Conservation (phyloP, 2,113 vertebrate genomes). For the Labrus mixtus region DNA sequence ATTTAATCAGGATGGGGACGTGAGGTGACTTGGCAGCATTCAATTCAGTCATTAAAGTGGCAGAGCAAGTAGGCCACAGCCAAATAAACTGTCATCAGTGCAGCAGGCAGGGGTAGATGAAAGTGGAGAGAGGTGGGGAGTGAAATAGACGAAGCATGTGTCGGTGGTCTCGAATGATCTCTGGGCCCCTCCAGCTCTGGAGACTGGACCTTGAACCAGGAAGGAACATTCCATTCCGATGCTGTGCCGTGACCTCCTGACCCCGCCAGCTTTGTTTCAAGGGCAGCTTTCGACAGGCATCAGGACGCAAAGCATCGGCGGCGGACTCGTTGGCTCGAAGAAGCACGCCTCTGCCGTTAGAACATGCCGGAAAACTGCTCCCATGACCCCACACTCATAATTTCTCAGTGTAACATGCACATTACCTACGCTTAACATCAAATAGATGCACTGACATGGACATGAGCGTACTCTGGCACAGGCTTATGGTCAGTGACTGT, state of each 20-base stretch:
- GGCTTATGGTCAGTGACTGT: conserved; percentile 45
- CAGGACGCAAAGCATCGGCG: conserved; percentile 57
- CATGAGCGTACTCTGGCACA: conserved; percentile 27
- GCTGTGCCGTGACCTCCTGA: conserved; percentile 65
- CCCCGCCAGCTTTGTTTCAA: conserved; percentile 70
- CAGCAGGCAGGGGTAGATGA: conserved; percentile 38
- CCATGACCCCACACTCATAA: conserved; percentile 64
- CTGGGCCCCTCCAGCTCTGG: conserved; percentile 66
- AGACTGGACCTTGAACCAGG: conserved; percentile 78
- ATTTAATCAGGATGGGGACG: conserved; percentile 8
- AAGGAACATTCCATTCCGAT: conserved; percentile 80
- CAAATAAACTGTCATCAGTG: conserved; percentile 11
- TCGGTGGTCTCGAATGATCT: conserved; percentile 72
- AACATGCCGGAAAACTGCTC: conserved; percentile 61
- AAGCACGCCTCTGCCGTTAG: conserved; percentile 65
- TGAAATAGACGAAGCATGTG: conserved; percentile 66
- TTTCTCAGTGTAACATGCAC: conserved; percentile 57
- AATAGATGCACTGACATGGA: conserved; percentile 57
- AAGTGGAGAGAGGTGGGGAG: conserved; percentile 38
- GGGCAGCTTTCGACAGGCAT: conserved; percentile 68
- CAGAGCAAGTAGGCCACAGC: neutral
- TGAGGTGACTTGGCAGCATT: conserved; percentile 8
- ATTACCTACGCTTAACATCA: conserved; percentile 61
- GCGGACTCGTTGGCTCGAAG: conserved; percentile 48
- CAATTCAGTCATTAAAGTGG: conserved; percentile 13